Conservation (phyloP, 2,113 vertebrate species). For the Platysteira castanea region DNA sequence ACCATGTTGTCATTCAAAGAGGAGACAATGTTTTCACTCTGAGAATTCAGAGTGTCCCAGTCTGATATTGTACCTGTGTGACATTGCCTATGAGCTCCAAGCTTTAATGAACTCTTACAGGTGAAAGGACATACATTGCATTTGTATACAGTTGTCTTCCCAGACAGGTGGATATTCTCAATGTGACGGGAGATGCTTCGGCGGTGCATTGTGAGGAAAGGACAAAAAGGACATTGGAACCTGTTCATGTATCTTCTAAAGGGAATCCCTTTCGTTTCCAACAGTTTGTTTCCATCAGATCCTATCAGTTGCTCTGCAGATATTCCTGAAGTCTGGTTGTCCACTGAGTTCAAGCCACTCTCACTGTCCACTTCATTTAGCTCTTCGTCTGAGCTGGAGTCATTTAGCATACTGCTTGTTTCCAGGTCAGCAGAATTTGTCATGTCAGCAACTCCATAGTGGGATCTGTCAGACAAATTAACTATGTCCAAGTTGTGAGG, state of each 20-base stretch:
- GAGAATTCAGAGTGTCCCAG: conserved; percentile 84
- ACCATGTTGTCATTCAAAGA: conserved; percentile 73
- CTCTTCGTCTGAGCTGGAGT: too few relatives aligned
- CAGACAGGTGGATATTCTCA: conserved; percentile 92
- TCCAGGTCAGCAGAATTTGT: conserved; percentile 83
- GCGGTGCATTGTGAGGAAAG: conserved; percentile 91
- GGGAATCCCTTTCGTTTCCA: too few relatives aligned
- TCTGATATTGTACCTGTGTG: conserved; percentile 80
- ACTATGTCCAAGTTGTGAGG: conserved; percentile 85
- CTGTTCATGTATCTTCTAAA: conserved; percentile 90
- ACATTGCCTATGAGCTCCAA: conserved; percentile 87
- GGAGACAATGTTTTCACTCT: conserved; percentile 77
- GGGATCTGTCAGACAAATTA: conserved; percentile 87
- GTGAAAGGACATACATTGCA: conserved; percentile 91
- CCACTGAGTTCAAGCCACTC: too few relatives aligned
- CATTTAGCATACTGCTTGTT: conserved; percentile 74
- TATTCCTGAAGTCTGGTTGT: too few relatives aligned
- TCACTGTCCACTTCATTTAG: too few relatives aligned
- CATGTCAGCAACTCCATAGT: conserved; percentile 80
- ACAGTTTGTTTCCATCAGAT: too few relatives aligned
- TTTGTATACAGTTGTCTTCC: conserved; percentile 90
- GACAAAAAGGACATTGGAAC: conserved; percentile 94
- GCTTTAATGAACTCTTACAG: conserved; percentile 88
- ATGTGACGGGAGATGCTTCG: conserved; percentile 93
- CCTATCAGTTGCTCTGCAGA: too few relatives aligned